Base-by-base conservation (phyloP, 2,888 invertebrate species). In the Sinodicranocentrus sp. region DNA sequence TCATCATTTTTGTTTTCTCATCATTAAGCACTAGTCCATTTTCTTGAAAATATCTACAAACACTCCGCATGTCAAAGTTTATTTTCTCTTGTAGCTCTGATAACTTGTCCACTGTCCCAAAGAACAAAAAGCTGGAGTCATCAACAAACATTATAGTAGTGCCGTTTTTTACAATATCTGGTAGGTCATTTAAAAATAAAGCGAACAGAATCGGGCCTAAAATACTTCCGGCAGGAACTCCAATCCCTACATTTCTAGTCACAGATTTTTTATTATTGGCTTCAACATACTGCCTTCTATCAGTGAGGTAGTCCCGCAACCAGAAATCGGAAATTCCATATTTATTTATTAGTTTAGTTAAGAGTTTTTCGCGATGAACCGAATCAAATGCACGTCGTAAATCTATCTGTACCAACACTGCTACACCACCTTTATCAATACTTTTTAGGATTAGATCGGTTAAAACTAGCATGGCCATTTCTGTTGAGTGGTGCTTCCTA, bases 191-290 rank as follows among this genome's bases (percentile, higher is more conserved):
- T 2, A 78, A 0, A 52, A 48, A 67, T 52, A 83, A 19, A 1
- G 72, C 63, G 23, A 83, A 83, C 28, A 83, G 21, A 6, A 67
- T 17, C 5, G 65, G 65, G 0, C 63, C 70, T 0, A 83, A 25
- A 5, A 83, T 28, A 15, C 54, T 39, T 15, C 83, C 83, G 1
- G 77, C 77, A n/a, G 77, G 83, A 8, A 77, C 65, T n/a, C 83
- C 77, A 19, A 52, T 44, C 15, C 71, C 23, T 1, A 59, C 44
- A 0, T 52, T 10, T 25, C 2, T 25, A 33, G 26, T 57, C 15
- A 13, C 8, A 23, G 83, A 83, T 6, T 44, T n/a, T 0, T 10
- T 43, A 15, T 44, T 67, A 26, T 73, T 25, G 2, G 57, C 17
- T 17, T 57, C 59, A 15, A 84, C 84, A 67, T 57, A 78, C 26